A percentile compares a stretch with the other conserved stretches of the same genome.
Evolutionary conservation across 2,113 vertebrate species (phyloP).

Genomic region (Rhinopithecus roxellana): DNA sequence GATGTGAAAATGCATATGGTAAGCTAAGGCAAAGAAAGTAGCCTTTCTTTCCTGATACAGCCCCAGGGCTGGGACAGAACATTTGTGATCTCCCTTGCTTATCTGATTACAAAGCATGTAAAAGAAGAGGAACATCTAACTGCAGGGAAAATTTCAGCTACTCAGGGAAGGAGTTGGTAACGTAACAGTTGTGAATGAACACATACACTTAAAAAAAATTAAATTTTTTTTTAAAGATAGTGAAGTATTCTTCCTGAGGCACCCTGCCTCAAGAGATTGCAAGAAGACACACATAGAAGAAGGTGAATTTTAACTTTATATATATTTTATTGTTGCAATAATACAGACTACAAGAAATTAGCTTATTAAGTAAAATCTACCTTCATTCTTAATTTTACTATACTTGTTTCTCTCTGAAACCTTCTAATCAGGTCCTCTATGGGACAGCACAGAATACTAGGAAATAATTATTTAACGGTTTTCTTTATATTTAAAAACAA

Average conservation of each 20-base stretch:
- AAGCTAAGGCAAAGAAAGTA: conserved; percentile 71
- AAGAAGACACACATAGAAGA: not conserved
- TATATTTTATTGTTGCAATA: not conserved
- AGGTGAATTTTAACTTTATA: conserved; percentile 4
- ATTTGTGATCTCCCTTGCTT: conserved; percentile 83
- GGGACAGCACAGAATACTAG: not conserved
- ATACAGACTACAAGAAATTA: not conserved
- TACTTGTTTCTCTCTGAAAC: not conserved
- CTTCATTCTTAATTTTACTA: not conserved
- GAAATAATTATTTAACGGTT: not conserved
- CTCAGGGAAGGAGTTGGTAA: conserved; percentile 54
- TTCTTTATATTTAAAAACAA: not conserved
- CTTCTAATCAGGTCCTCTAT: not conserved
- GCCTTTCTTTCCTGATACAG: conserved; percentile 74
- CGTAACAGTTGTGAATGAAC: conserved; percentile 45
- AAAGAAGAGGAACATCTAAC: conserved; percentile 79
- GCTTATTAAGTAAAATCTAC: not conserved
- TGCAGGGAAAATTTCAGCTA: conserved; percentile 72
- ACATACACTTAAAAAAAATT: not conserved
- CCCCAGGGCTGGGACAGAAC: conserved; percentile 67
- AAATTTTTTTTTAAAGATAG: no score
- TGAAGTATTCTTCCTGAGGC: not conserved
- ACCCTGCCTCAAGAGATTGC: not conserved
- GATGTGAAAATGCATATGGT: conserved; percentile 77
- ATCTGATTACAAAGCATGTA: conserved; percentile 84